Conservation (phyloP, 2,797 vertebrate species). For the Adelosebastes latens region DNA sequence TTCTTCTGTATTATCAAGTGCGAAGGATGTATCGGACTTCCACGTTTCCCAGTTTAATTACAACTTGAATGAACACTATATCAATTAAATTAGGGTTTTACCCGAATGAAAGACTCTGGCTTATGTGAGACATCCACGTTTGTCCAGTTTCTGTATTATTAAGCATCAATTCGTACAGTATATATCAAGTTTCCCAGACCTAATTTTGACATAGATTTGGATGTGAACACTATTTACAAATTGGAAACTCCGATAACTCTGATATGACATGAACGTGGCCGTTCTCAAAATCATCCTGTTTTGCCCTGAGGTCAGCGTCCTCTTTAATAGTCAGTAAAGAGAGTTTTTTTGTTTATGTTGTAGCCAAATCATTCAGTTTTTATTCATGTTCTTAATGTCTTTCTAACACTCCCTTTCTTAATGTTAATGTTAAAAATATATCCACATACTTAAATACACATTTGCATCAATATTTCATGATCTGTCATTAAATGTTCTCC, state of each 20-base stretch:
- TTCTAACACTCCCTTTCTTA: not conserved
- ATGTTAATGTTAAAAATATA: conserved; percentile 12
- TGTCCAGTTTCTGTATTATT: not conserved
- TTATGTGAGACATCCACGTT: not conserved
- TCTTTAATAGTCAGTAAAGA: not conserved
- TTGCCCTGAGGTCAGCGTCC: not conserved
- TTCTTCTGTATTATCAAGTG: not conserved
- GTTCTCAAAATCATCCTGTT: not conserved
- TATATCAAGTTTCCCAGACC: not conserved
- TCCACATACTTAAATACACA: not conserved
- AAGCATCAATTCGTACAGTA: not conserved
- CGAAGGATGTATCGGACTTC: not conserved
- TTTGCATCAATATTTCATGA: conserved; percentile 25
- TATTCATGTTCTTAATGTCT: not conserved
- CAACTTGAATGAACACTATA: not conserved
- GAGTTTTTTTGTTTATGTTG: not conserved
- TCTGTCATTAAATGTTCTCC: not conserved
- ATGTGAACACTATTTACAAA: not conserved
- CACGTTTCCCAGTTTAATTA: not conserved
- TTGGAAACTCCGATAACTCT: not conserved
- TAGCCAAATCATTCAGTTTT: not conserved
- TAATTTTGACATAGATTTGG: not conserved
- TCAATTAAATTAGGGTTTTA: not conserved
- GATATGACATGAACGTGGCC: not conserved
- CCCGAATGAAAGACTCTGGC: not conserved